Evolutionary conservation across 2,888 invertebrate genomes (phyloP).

Genomic region (Nephrotoma flavescens): DNA sequence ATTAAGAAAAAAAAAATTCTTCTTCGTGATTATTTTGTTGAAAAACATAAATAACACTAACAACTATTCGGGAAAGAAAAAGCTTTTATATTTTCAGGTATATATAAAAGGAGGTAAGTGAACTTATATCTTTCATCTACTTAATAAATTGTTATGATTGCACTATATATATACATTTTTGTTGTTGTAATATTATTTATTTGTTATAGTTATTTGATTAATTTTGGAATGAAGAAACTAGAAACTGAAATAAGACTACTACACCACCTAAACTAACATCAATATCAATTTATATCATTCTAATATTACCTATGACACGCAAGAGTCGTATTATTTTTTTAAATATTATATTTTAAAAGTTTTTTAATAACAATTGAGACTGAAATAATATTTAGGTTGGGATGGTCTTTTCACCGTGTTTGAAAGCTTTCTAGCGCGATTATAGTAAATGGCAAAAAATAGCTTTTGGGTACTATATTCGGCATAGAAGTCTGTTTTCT

Average conservation of each 20-base stretch:
- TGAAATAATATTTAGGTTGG: not conserved
- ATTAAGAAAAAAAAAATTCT: not conserved
- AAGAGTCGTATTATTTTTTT: not conserved
- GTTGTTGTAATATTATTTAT: not conserved
- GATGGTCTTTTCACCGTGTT: not conserved
- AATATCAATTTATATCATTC: not conserved
- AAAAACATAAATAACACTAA: not conserved
- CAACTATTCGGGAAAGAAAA: not conserved
- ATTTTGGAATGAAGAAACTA: not conserved
- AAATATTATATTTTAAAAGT: too few species aligned
- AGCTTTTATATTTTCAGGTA: not conserved
- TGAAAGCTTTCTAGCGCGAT: too few species aligned
- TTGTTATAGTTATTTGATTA: not conserved
- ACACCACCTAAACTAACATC: not conserved
- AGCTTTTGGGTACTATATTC: too few species aligned
- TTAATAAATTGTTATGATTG: not conserved
- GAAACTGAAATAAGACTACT: not conserved
- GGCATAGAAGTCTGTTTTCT: too few species aligned
- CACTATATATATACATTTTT: not conserved
- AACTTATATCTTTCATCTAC: not conserved
- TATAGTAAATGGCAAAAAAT: too few species aligned
- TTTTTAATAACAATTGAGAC: not conserved
- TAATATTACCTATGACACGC: not conserved
- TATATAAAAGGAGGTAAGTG: not conserved
- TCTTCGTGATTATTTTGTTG: not conserved